These are phyloP conservation scores for Drosophila pectinifera DNA, from an alignment of 1,140 invertebrate species.

Conservation along the genomic window DNA sequence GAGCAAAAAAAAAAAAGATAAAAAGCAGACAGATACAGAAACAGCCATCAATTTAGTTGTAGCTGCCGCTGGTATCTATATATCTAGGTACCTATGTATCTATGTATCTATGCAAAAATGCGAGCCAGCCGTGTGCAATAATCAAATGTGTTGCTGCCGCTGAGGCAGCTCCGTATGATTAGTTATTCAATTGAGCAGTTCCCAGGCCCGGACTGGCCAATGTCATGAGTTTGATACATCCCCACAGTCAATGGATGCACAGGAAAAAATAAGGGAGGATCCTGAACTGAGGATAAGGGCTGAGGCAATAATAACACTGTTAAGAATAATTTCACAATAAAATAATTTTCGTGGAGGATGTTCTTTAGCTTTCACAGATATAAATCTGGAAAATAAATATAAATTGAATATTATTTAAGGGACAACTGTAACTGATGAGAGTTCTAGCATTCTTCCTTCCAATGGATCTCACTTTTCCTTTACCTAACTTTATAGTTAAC, in stretches of 20 bases:
- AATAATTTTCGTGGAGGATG: too few species aligned
- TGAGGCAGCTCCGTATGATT: conserved; percentile 33
- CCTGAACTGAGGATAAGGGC: too few species aligned
- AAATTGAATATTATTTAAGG: too few species aligned
- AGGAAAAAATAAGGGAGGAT: background rate
- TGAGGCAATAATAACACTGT: too few species aligned
- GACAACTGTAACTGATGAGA: too few species aligned
- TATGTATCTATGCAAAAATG: conserved; percentile 48
- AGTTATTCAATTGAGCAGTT: conserved; percentile 54
- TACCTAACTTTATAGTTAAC: too few species aligned
- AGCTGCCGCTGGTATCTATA: conserved; percentile 15
- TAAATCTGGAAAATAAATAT: too few species aligned
- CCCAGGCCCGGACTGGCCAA: conserved; percentile 40
- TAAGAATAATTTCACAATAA: too few species aligned
- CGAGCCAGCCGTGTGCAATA: conserved; percentile 47
- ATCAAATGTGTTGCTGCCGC: conserved; percentile 49
- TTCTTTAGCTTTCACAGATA: too few species aligned
- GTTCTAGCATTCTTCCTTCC: too few species aligned
- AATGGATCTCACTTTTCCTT: too few species aligned
- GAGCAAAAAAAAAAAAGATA: background rate
- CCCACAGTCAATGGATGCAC: background rate
- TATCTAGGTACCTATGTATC: background rate
- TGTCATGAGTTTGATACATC: conserved; percentile 50
- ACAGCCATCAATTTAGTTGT: conserved; percentile 49
- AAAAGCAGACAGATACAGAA: conserved; percentile 20